Percentiles rank a stretch among this genome's conserved stretches.
Evolutionary conservation across 2,113 vertebrate genomes (phyloP).

Genomic region (Rousettus leschenaultii): DNA sequence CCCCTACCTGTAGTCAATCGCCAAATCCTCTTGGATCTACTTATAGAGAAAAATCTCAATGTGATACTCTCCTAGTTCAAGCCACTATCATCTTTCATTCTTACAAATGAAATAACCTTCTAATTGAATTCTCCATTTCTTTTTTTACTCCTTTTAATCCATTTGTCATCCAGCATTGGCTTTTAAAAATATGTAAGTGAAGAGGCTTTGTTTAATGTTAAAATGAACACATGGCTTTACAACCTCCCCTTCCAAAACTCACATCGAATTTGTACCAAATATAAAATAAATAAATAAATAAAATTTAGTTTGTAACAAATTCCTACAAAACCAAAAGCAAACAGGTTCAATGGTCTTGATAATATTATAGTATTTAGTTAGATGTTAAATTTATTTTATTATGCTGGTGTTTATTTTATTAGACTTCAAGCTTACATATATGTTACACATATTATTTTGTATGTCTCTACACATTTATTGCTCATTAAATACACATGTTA

Average conservation of each 20-base stretch:
- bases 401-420: not conserved
- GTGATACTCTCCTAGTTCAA: not conserved
- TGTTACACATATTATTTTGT: not conserved
- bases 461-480: not conserved
- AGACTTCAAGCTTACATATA: not conserved
- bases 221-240: not conserved
- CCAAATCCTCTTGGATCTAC: not conserved
- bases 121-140: not conserved
- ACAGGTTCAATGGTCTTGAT: not conserved
- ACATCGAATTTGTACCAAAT: not conserved
- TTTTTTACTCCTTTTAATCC: not conserved
- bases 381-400: not conserved
- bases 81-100: not conserved
- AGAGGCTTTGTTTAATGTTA: not conserved
- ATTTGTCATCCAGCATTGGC: not conserved
- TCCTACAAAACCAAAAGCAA: not conserved
- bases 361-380: not conserved
- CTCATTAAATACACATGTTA: not conserved
- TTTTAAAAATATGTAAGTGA: not conserved
- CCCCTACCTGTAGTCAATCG: not conserved
- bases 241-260: not conserved
- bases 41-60: not conserved
- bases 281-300: not conserved
- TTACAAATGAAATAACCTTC: not conserved
- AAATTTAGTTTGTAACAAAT: not conserved